Base-by-base conservation (phyloP, 1,140 invertebrate species). In the Callitettix versicolor region DNA sequence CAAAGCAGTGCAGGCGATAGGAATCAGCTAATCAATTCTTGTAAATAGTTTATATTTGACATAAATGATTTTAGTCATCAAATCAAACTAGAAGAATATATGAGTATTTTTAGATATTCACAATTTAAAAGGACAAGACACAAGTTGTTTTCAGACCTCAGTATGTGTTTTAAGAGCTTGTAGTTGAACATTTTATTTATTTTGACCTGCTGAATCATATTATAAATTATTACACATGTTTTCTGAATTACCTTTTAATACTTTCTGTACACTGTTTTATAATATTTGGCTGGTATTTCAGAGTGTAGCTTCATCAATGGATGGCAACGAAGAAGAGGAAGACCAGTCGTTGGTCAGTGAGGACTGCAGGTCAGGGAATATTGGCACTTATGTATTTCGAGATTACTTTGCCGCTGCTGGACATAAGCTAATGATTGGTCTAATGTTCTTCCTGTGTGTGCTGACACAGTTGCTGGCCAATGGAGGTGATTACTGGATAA, bases 401-500 rank as follows among this genome's bases (percentile, higher is more conserved):
- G 57, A 78, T 22, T 91, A 88, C 64, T 80, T 89, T 56, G 70
- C 65, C 7, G 77, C 83, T 1, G 82, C 85, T 3, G 79, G 79
- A 3, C 76, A 78, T 58, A 76, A 74, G 56, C 70, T 73, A 15
- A 57, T 81, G 3, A 65, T 86, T 17, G 44, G 75, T 0, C 57
- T 78, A 0, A 74, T 86, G 0, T 43, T 79, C 0, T 1, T 83
- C 0, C 62, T 82, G 3, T 83, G 82, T 53, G 46, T 85, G 2
- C n/a, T 79, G 1, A 78, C 85, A 0, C 84, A 88, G 65, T 65
- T 75, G 0, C 68, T 79, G 17, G 84, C 81, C 17, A 83, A 85
- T 15, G 70, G 73, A 14, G 78, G 81, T 61, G 87, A 90, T 64
- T 84, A 81, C 51, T 91, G 86, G 72, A 76, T 89, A 0, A 79